These are phyloP conservation scores for Paguma larvata DNA, from an alignment of 2,797 vertebrate species.

Conservation along the genomic window DNA sequence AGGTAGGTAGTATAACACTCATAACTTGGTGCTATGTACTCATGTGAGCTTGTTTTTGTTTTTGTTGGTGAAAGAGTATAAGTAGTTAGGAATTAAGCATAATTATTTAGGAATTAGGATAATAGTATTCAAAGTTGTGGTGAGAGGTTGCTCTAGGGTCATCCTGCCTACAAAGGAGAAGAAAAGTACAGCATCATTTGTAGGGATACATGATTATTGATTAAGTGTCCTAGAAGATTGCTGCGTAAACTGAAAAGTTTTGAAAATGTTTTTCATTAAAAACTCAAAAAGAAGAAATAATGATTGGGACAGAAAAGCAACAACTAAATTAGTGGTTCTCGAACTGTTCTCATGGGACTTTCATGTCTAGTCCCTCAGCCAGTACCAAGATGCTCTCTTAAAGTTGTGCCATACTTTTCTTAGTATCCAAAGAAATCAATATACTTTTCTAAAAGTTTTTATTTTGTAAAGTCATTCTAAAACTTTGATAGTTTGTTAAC, in stretches of 20 bases:
- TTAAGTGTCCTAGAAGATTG: neutral
- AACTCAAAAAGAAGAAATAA: neutral
- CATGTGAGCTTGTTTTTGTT: neutral
- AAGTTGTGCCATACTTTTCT: neutral
- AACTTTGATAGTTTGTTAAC: conserved; percentile 12
- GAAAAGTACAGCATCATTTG: neutral
- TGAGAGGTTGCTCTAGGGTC: neutral
- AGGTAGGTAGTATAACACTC: neutral
- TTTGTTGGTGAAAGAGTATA: neutral
- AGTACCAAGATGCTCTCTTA: neutral
- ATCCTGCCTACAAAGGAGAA: neutral
- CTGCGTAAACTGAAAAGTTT: conserved; percentile 21
- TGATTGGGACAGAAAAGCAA: neutral
- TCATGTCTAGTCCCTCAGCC: neutral
- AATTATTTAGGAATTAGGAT: conserved; percentile 43
- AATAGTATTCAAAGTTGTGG: neutral
- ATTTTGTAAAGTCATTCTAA: conserved; percentile 57
- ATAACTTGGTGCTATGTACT: neutral
- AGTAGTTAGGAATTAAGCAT: neutral
- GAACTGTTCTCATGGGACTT: neutral
- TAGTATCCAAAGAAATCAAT: conserved; percentile 44
- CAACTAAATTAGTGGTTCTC: conserved; percentile 38
- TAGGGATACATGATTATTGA: conserved; percentile 44
- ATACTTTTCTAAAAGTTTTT: conserved; percentile 29
- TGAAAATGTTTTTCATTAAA: conserved; percentile 5